Evolutionary conservation across 2,797 vertebrate genomes (phyloP), one percentile per base, ranked within the genome.

Genomic region (Halcyon chelicuti): DNA sequence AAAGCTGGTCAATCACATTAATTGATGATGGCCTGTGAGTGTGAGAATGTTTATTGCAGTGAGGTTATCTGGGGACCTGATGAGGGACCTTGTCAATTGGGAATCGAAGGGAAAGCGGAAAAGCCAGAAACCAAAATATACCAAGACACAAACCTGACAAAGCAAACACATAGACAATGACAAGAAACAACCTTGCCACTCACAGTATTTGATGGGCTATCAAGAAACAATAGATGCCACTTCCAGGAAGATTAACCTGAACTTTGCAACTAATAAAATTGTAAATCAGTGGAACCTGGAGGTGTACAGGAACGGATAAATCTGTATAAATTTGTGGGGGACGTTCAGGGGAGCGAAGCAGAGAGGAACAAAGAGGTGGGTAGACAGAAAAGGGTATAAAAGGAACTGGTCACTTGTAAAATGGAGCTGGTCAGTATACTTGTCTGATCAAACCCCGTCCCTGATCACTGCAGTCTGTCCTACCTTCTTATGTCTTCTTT

Each of bases 281-380:
- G 51, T 73, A 66, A 86, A 71, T 5, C 29, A 37, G 7, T 3
- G 12, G 14, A 3, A 55, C 21, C 12, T 7, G 4, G 14, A 83
- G 14, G 9, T 47, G 7, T 23, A 12, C 42, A 88, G 70, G 70
- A 37, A 51, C 8, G 8, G 33, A 44, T 17, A 66, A n/a, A 71
- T n/a, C 52, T 67, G 28, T 44, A 52, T 17, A 65, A 52, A 63
- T 10, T 17, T 0, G 0, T 31, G 17, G 18, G 9, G 23, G 10
- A 42, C 0, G 0, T 60, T 10, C 9, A 37, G 18, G 12, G 17
- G 9, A 76, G 8, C 20, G 39, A 12, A 73, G 6, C 20, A 57
- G 28, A 39, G 25, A 58, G 49, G 22, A 51, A 9, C 20, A 51
- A 77, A 82, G 25, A 46, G 5, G 7, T 82, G 26, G 10, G 12